phyloP scores from a whole-genome alignment of 2,888 invertebrate species.

The Scaptomyza flava region DNA sequence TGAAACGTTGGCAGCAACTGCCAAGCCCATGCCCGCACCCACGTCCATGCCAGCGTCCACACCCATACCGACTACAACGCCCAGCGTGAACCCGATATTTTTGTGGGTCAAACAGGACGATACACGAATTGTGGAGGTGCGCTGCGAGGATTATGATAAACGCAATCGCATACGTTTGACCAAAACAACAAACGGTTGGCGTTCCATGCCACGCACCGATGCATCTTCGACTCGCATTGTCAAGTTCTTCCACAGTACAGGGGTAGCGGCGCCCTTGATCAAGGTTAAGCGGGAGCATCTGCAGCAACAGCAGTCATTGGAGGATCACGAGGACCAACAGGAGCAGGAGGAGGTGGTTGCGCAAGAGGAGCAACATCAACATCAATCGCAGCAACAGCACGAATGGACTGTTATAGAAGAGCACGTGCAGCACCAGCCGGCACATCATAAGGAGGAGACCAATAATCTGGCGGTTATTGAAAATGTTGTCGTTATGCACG shows the following conservation, averaged over 20 bases:
- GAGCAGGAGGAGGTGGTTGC: constrained; percentile 5
- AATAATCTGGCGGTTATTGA: constrained; percentile 51
- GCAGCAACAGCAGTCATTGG: constrained; percentile 42
- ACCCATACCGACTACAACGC: constrained; percentile 35
- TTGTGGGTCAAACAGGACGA: constrained; percentile 93
- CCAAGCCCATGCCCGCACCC: constrained; percentile 3
- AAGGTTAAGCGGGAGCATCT: constrained; percentile 82
- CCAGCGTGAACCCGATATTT: constrained; percentile 89
- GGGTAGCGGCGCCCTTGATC: constrained; percentile 80
- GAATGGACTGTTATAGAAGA: constrained; percentile 28
- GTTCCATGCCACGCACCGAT: constrained; percentile 92
- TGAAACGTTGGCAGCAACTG: not conserved
- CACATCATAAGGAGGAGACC: constrained; percentile 21
- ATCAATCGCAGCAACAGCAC: constrained; percentile 6
- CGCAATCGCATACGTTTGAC: constrained; percentile 93
- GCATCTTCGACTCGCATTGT: constrained; percentile 81
- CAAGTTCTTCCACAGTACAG: constrained; percentile 81
- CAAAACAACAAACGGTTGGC: constrained; percentile 92
- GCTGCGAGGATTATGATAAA: constrained; percentile 94
- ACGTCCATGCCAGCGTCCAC: constrained; percentile 29
- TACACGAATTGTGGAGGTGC: constrained; percentile 92
- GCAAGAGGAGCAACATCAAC: constrained; percentile 13
- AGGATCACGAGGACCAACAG: constrained; percentile 21
- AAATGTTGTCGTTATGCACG: constrained; percentile 58
- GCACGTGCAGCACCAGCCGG: constrained; percentile 13